phyloP scores from a whole-genome alignment of 23 tunicate genomes.

The Phallusia fumigata region DNA sequence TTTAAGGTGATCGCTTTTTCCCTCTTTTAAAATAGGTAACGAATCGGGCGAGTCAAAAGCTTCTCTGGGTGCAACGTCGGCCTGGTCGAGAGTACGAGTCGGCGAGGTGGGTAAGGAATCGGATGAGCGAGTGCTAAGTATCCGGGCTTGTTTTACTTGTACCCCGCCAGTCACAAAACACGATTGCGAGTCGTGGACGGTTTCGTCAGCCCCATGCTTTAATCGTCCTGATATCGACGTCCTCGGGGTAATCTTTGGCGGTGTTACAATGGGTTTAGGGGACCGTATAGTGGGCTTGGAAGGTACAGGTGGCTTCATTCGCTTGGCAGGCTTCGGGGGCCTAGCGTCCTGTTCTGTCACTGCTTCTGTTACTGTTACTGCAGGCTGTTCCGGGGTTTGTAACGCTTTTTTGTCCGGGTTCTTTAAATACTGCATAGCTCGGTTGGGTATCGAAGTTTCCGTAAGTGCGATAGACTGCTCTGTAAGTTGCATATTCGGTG shows the following conservation, averaged over 20 bases:
- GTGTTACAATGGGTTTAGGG: not conserved
- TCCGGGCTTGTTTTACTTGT: slow-evolving; percentile 42
- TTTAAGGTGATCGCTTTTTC: too few relatives aligned
- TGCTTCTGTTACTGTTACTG: not conserved
- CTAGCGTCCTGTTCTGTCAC: not conserved
- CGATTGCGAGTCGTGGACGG: not conserved
- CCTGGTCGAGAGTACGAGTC: not conserved
- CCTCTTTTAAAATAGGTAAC: not conserved
- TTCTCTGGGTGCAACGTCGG: not conserved
- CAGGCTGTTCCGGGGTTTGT: not conserved
- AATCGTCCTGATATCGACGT: not conserved
- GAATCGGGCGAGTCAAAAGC: not conserved
- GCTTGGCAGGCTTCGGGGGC: slow-evolving; percentile 13
- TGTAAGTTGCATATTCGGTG: not conserved
- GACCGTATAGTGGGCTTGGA: not conserved
- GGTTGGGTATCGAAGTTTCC: not conserved
- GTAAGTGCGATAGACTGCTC: not conserved
- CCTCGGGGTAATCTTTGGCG: not conserved
- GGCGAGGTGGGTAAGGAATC: not conserved
- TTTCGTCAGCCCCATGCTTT: not conserved
- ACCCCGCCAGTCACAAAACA: slow-evolving; percentile 13
- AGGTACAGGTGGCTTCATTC: slow-evolving; percentile 2
- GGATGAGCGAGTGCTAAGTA: slow-evolving; percentile 27
- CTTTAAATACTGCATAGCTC: not conserved
- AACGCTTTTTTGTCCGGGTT: not conserved